Conservation (phyloP, 2,797 vertebrate species). For the Oryzias dopingdopingensis region DNA sequence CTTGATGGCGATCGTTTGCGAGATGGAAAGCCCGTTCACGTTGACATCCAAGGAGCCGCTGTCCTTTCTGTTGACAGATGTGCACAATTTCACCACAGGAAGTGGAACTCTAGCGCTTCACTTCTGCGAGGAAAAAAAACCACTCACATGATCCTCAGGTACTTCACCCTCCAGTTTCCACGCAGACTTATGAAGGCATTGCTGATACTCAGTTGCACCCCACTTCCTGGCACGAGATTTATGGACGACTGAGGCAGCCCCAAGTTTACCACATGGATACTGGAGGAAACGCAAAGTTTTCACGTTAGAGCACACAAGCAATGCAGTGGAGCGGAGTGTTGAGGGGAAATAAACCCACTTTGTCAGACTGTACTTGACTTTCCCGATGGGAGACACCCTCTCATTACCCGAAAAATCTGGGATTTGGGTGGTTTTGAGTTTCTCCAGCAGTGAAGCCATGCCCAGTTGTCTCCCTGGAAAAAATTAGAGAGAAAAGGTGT, state of each 20-base stretch:
- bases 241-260: constrained; percentile 64
- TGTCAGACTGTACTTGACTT: constrained; percentile 72
- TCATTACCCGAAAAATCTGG: constrained; percentile 71
- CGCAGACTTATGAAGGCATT: constrained; percentile 69
- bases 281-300: constrained; percentile 29
- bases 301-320: not conserved
- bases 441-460: constrained; percentile 63
- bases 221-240: constrained; percentile 61
- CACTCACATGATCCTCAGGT: constrained; percentile 68
- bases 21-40: constrained; percentile 61
- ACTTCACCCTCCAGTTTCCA: constrained; percentile 78
- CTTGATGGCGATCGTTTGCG: constrained; percentile 47
- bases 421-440: constrained; percentile 66
- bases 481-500: not conserved
- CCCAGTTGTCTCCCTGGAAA: constrained; percentile 69
- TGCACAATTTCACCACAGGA: constrained; percentile 1
- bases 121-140: not conserved
- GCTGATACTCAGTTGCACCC: constrained; percentile 64
- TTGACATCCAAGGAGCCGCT: constrained; percentile 73
- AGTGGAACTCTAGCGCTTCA: not conserved
- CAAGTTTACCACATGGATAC: constrained; percentile 63
- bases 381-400: constrained; percentile 63
- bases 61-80: constrained; percentile 62
- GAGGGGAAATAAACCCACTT: constrained; percentile 53
- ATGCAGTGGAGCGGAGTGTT: not conserved